Evolutionary conservation across 1,140 invertebrate species (phyloP).

Genomic region (Pachypeltis micranthus): DNA sequence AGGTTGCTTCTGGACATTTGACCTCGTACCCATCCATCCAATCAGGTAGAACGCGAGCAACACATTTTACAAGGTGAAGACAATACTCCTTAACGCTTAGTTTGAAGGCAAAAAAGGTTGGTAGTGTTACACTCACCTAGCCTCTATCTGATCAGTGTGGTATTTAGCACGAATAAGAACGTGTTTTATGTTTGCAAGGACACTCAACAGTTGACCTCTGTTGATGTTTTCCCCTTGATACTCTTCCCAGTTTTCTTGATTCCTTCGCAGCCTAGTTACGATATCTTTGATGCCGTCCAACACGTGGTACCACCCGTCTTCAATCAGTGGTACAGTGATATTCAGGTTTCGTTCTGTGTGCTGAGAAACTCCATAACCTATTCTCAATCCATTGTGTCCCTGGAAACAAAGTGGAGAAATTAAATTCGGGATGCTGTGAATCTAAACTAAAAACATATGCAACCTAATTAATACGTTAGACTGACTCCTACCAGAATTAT

Average conservation of each 20-base stretch:
- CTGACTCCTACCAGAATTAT: too few species aligned
- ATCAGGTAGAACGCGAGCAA: neutral
- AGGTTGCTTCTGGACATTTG: too few species aligned
- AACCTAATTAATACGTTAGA: neutral
- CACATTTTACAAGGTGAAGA: neutral
- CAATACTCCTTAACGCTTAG: neutral
- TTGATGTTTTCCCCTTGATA: constrained; percentile 52
- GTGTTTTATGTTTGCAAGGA: constrained; percentile 65
- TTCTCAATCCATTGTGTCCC: constrained; percentile 52
- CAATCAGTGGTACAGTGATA: constrained; percentile 51
- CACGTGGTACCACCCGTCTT: constrained; percentile 63
- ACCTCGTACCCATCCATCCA: too few species aligned
- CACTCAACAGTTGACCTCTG: constrained; percentile 66
- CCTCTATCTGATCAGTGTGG: constrained; percentile 88
- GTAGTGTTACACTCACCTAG: constrained; percentile 47
- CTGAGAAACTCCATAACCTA: constrained; percentile 57
- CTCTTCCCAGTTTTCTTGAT: constrained; percentile 36
- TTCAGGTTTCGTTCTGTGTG: constrained; percentile 45
- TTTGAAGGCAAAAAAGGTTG: neutral
- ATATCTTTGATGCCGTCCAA: constrained; percentile 46
- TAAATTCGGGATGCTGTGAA: too few species aligned
- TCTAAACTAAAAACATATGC: neutral
- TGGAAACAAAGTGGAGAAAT: constrained; percentile 20
- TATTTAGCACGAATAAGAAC: constrained; percentile 81
- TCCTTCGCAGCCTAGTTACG: constrained; percentile 34